Percentiles rank a stretch among this genome's conserved stretches.
Conservation (phyloP, 92 coral and sea anemone genomes). For the Metridium senile region DNA sequence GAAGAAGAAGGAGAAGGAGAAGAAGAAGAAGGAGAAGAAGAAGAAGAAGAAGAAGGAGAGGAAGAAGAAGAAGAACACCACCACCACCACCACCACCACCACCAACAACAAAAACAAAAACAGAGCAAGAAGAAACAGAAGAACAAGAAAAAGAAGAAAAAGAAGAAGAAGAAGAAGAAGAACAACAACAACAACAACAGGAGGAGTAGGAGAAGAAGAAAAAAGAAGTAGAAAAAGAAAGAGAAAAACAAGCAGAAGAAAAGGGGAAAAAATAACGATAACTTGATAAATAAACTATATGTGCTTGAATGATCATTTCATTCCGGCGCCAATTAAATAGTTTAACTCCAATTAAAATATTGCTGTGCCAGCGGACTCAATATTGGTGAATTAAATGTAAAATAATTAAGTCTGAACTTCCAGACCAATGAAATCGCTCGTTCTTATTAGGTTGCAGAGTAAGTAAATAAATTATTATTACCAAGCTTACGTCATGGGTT, state of each 20-base stretch:
- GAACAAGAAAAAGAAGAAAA: slow-evolving; percentile 38
- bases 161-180: slow-evolving; percentile 70
- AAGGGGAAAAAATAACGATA: not conserved
- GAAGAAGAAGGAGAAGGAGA: slow-evolving; percentile 7
- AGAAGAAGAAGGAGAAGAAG: not conserved
- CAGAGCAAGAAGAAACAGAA: slow-evolving; percentile 31
- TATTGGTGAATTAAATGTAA: too few species aligned
- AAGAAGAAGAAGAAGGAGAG: slow-evolving; percentile 11
- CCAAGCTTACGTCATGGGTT: too few species aligned
- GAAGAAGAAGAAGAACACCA: slow-evolving; percentile 19
- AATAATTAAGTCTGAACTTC: too few species aligned
- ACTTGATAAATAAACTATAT: not conserved
- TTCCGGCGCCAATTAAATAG: too few species aligned
- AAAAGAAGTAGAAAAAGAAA: slow-evolving; percentile 40
- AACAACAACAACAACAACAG: slow-evolving; percentile 32
- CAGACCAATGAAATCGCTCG: too few species aligned
- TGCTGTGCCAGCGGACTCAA: too few species aligned
- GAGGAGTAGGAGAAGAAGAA: not conserved
- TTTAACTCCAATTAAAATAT: too few species aligned
- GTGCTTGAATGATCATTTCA: too few species aligned
- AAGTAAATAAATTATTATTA: too few species aligned
- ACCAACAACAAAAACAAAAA: too few species aligned
- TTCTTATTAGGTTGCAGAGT: too few species aligned
- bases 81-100: too few species aligned
- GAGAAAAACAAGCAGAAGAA: slow-evolving; percentile 38